These are phyloP conservation scores for Notothenia coriiceps DNA, from an alignment of 2,113 vertebrate species.

Conservation along the genomic window DNA sequence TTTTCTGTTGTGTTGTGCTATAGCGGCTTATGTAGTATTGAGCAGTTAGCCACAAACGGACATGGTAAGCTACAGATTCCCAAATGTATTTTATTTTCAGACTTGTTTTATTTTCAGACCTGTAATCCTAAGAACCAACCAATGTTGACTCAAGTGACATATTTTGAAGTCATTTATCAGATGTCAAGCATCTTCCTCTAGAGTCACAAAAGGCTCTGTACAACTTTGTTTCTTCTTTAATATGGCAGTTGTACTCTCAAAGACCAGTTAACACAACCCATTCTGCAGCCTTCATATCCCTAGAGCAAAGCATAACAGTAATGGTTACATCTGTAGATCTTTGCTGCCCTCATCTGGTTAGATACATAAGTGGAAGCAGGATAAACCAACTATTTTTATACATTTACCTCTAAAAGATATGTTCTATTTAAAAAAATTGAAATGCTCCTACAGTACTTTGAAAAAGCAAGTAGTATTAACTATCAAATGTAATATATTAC, in stretches of 20 bases:
- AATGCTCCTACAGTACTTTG: background rate
- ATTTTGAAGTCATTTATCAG: background rate
- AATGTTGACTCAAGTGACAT: background rate
- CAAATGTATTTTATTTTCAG: no score
- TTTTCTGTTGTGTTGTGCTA: no score
- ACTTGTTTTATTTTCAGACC: no score
- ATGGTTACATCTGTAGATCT: conserved; percentile 29
- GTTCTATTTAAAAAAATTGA: background rate
- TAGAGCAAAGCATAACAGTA: background rate
- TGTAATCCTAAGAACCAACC: no score
- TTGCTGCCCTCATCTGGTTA: conserved; percentile 67
- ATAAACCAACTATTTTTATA: background rate
- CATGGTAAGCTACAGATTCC: background rate
- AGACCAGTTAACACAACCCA: background rate
- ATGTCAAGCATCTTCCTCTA: background rate
- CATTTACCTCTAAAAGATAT: background rate
- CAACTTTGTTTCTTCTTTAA: background rate
- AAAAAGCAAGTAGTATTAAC: background rate
- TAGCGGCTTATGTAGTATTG: background rate
- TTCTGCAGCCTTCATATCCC: background rate
- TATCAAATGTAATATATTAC: background rate
- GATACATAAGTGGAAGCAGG: conserved; percentile 2
- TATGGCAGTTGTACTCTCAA: background rate
- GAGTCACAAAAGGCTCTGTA: background rate
- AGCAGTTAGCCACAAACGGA: background rate